Percentiles rank a stretch among this genome's conserved stretches.
Evolutionary conservation across 2,888 invertebrate species (phyloP).

Genomic region (Agrilus cyanescens): DNA sequence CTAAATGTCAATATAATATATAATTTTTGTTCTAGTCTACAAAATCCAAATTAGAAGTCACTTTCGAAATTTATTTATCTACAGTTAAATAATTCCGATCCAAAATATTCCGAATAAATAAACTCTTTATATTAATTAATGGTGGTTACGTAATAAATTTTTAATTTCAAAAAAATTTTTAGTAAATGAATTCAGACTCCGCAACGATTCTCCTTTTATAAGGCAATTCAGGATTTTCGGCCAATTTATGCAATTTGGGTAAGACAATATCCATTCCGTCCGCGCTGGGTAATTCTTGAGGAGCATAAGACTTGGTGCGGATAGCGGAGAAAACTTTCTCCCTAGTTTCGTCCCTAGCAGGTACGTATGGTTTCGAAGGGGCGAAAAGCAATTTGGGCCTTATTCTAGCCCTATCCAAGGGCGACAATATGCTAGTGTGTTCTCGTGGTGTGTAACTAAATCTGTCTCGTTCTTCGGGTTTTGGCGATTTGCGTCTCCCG

Average conservation of each 20-base stretch:
- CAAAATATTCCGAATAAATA: no score
- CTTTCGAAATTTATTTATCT: no score
- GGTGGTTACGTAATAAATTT: no score
- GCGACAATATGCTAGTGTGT: slow-evolving; percentile 38
- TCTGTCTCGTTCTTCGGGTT: slow-evolving; percentile 17
- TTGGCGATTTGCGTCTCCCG: slow-evolving; percentile 47
- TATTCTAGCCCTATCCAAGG: slow-evolving; percentile 50
- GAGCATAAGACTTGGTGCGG: slow-evolving; percentile 44
- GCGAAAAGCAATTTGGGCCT: slow-evolving; percentile 44
- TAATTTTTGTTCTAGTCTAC: no score
- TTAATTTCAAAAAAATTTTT: no score
- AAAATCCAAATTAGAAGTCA: no score
- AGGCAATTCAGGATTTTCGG: slow-evolving; percentile 34
- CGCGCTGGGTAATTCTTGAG: slow-evolving; percentile 18
- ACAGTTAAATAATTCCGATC: no score
- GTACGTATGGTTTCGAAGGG: slow-evolving; percentile 56
- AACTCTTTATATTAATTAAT: no score
- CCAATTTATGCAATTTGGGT: slow-evolving; percentile 47
- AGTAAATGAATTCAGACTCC: slow-evolving; percentile 27
- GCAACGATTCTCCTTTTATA: slow-evolving; percentile 39
- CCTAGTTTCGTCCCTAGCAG: slow-evolving; percentile 53
- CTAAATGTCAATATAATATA: no score
- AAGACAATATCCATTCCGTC: slow-evolving; percentile 54
- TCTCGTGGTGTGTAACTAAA: slow-evolving; percentile 20
- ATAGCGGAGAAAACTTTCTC: slow-evolving; percentile 49